phyloP scores from a whole-genome alignment of 2,797 vertebrate species.

The Phrynocephalus forsythii region DNA sequence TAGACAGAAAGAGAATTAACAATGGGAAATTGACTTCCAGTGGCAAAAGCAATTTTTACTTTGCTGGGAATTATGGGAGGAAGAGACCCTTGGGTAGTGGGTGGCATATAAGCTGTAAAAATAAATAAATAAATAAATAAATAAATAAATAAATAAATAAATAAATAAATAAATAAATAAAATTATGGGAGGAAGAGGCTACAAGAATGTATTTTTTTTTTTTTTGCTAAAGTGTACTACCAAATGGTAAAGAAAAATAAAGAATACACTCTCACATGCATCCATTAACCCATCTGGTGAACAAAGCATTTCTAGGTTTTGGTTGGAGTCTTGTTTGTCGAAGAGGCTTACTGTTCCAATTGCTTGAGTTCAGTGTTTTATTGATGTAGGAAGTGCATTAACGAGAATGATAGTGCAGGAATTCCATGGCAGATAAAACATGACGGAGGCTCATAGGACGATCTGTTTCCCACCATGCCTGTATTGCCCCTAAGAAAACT shows the following conservation, averaged over 20 bases:
- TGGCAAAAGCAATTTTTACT: background rate
- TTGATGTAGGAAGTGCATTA: background rate
- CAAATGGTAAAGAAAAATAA: background rate
- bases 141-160: no score
- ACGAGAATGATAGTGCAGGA: background rate
- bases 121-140: no score
- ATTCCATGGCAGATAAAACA: slow-evolving; percentile 1
- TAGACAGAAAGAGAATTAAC: background rate
- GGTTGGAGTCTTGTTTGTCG: background rate
- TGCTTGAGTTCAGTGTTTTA: background rate
- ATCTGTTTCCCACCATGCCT: slow-evolving; percentile 6
- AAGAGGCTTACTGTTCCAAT: slow-evolving; percentile 7
- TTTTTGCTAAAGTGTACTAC: background rate
- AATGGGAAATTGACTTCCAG: background rate
- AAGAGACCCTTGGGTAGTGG: no score
- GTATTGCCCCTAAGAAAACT: background rate
- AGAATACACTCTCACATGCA: background rate
- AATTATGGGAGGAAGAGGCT: background rate
- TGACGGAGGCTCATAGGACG: background rate
- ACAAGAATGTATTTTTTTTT: background rate
- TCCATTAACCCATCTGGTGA: background rate
- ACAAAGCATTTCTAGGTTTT: background rate
- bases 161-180: no score
- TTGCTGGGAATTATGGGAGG: background rate
- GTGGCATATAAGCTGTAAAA: no score